phyloP scores from a whole-genome alignment of 1,140 invertebrate genomes.

The Bombus ignitus region DNA sequence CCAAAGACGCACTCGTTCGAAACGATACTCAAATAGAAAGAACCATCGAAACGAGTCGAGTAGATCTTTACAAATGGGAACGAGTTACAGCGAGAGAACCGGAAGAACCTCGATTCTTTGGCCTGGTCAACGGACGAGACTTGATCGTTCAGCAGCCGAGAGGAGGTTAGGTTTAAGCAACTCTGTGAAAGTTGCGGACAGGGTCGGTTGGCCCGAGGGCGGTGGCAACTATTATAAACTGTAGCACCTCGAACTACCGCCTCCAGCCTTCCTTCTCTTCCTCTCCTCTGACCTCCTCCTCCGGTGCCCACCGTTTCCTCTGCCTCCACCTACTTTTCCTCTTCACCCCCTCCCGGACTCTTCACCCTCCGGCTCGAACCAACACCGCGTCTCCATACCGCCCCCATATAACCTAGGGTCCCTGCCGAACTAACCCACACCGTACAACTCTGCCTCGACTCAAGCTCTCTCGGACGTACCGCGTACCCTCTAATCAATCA shows the following conservation, averaged over 20 bases:
- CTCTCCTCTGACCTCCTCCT: slow-evolving; percentile 56
- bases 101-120: slow-evolving; percentile 58
- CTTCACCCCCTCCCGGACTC: slow-evolving; percentile 18
- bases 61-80: not conserved
- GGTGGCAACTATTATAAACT: slow-evolving; percentile 83
- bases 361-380: slow-evolving; percentile 35
- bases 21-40: too few relatives aligned
- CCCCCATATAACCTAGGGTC: slow-evolving; percentile 80
- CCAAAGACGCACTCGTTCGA: not conserved
- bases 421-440: slow-evolving; percentile 78
- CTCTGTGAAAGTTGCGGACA: slow-evolving; percentile 81
- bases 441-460: slow-evolving; percentile 72
- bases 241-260: slow-evolving; percentile 83
- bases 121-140: slow-evolving; percentile 61
- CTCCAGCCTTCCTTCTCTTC: slow-evolving; percentile 75
- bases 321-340: slow-evolving; percentile 61
- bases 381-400: slow-evolving; percentile 47
- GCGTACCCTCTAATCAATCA: slow-evolving; percentile 82
- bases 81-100: not conserved
- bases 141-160: slow-evolving; percentile 68
- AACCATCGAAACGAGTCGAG: too few relatives aligned
- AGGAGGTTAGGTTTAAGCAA: slow-evolving; percentile 82
- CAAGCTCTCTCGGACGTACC: slow-evolving; percentile 61
- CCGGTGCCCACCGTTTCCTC: slow-evolving; percentile 60
- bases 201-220: slow-evolving; percentile 79